Evolutionary conservation across 2,113 vertebrate genomes (phyloP).

Genomic region (Lonchura striata): DNA sequence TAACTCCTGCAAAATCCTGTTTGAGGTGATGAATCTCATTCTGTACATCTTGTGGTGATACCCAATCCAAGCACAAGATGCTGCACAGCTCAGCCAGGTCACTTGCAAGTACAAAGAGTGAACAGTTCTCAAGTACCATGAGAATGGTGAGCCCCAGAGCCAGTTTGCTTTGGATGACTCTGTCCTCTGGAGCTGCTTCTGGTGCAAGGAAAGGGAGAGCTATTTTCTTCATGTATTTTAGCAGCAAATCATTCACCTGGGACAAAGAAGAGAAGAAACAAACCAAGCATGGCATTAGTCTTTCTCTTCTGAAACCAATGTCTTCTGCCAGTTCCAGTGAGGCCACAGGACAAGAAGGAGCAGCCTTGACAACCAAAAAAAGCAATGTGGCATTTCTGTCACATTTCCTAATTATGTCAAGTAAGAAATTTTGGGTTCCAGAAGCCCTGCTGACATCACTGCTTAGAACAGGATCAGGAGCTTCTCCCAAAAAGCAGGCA

Average conservation of each 20-base stretch:
- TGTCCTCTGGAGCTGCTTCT: background rate
- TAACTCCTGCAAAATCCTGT: background rate
- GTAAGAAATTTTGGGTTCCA: background rate
- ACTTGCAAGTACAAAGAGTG: fast-evolving
- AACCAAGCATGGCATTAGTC: background rate
- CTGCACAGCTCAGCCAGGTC: background rate
- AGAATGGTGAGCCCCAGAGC: slow-evolving; percentile 62
- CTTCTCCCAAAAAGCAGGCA: background rate
- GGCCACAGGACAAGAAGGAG: background rate
- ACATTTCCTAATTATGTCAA: background rate
- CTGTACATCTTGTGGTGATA: background rate
- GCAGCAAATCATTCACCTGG: slow-evolving; percentile 60
- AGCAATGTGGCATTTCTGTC: background rate
- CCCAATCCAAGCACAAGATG: slow-evolving; percentile 43
- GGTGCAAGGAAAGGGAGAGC: background rate
- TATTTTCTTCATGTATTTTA: background rate
- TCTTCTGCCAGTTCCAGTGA: fast-evolving
- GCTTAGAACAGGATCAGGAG: background rate
- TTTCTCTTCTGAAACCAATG: background rate
- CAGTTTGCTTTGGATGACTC: background rate
- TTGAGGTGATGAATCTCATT: background rate
- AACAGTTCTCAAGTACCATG: fast-evolving
- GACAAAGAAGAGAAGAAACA: background rate
- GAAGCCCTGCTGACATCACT: background rate
- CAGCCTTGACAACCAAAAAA: background rate